phyloP scores from a whole-genome alignment of 1,140 invertebrate genomes.

The Oppia nitens region DNA sequence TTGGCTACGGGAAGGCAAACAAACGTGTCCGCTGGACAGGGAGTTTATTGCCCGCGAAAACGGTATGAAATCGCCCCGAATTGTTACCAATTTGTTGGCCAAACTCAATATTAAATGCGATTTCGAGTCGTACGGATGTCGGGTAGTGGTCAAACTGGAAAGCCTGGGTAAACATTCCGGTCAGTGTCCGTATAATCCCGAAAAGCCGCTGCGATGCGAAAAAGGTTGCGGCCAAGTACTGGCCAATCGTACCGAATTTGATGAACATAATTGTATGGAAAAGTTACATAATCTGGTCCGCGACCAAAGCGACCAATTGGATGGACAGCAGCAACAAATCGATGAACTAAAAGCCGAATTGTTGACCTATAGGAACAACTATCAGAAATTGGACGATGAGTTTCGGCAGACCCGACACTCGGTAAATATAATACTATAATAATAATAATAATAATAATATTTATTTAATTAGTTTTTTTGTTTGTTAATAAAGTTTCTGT shows the following conservation, averaged over 20 bases:
- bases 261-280: neutral
- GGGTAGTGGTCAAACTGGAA: conserved; percentile 63
- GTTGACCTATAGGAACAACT: neutral
- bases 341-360: neutral
- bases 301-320: neutral
- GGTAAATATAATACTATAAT: too few species aligned
- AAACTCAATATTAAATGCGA: conserved; percentile 74
- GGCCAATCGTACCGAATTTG: conserved; percentile 32
- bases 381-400: neutral
- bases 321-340: neutral
- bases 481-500: too few species aligned
- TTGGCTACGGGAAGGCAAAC: conserved; percentile 2
- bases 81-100: conserved; percentile 68
- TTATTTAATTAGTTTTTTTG: too few species aligned
- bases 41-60: conserved; percentile 55
- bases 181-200: conserved; percentile 84
- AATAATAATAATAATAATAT: too few species aligned
- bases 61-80: conserved; percentile 69
- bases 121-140: conserved; percentile 69
- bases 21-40: conserved; percentile 78
- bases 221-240: conserved; percentile 78
- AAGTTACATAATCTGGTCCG: neutral
- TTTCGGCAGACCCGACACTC: too few species aligned
- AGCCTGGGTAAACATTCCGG: conserved; percentile 56
- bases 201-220: conserved; percentile 76